Percentiles rank a stretch among this genome's conserved stretches.
Evolutionary conservation across 1,140 invertebrate species (phyloP).

Genomic region (Drosophila carrolli): DNA sequence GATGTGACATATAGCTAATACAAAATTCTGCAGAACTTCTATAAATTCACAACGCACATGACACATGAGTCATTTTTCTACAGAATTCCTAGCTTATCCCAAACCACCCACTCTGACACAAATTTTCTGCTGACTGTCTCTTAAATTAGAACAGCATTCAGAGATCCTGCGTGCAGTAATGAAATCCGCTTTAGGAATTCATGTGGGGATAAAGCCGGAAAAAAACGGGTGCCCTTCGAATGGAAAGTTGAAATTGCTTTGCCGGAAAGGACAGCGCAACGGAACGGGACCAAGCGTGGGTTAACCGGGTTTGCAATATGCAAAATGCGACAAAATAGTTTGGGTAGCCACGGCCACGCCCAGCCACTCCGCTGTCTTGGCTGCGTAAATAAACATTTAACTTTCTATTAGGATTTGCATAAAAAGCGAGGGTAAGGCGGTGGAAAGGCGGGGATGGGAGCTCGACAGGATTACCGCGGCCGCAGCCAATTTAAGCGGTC

Average conservation of each 20-base stretch:
- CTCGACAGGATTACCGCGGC: constrained; percentile 49
- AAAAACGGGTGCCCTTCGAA: constrained; percentile 26
- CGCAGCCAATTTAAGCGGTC: constrained; percentile 63
- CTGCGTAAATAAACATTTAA: constrained; percentile 81
- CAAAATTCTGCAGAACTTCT: neutral
- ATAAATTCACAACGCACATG: constrained; percentile 2
- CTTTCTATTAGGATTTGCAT: constrained; percentile 76
- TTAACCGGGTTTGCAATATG: constrained; percentile 67
- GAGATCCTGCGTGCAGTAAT: constrained; percentile 43
- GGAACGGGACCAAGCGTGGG: constrained; percentile 1
- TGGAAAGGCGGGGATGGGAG: constrained; percentile 5
- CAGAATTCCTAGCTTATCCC: constrained; percentile 20
- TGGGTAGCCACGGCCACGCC: constrained; percentile 54
- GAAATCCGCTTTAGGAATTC: constrained; percentile 55
- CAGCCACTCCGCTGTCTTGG: constrained; percentile 49
- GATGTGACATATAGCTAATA: neutral
- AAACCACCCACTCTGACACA: neutral
- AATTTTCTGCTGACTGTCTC: constrained; percentile 36
- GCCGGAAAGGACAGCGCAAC: constrained; percentile 4
- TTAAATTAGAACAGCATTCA: constrained; percentile 56
- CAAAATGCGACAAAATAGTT: constrained; percentile 77
- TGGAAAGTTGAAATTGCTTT: constrained; percentile 63
- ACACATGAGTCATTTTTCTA: constrained; percentile 22
- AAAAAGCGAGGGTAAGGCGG: constrained; percentile 18
- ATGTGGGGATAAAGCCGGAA: constrained; percentile 36